phyloP scores from a whole-genome alignment of 2,888 invertebrate genomes.

The Brachyopa scutellaris region DNA sequence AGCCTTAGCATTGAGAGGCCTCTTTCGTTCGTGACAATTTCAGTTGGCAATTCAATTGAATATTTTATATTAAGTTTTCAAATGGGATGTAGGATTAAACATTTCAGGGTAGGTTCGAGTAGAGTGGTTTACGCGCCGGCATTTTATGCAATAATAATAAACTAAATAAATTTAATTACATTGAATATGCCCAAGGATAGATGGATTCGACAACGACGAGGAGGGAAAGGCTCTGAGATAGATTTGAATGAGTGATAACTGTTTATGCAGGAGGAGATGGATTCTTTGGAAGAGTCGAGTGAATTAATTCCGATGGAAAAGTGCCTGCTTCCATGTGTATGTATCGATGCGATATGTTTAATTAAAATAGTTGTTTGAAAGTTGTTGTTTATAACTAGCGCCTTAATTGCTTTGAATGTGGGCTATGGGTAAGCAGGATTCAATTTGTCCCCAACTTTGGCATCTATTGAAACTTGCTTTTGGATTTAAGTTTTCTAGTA shows the following conservation, averaged over 20 bases:
- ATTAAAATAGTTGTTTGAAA: conserved; percentile 22
- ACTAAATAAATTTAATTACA: conserved; percentile 65
- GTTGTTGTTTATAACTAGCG: not conserved
- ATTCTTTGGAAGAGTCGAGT: conserved; percentile 5
- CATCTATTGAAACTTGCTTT: too few relatives aligned
- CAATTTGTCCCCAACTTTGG: too few relatives aligned
- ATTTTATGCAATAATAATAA: conserved; percentile 65
- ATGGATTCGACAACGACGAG: not conserved
- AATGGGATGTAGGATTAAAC: conserved; percentile 51
- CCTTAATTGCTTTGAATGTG: not conserved
- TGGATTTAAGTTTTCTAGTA: too few relatives aligned
- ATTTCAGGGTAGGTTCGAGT: not conserved
- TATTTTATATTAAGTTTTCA: conserved; percentile 67
- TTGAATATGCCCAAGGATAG: conserved; percentile 3
- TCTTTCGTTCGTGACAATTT: conserved; percentile 70
- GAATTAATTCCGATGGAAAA: conserved; percentile 26
- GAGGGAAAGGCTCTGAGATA: not conserved
- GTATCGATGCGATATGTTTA: conserved; percentile 36
- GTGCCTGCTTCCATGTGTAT: not conserved
- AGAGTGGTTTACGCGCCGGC: conserved; percentile 24
- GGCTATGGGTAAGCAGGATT: not conserved
- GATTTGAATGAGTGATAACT: conserved; percentile 33
- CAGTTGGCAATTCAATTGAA: conserved; percentile 70
- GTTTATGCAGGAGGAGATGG: not conserved
- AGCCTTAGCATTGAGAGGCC: conserved; percentile 39